Base-by-base conservation (phyloP, 1,140 invertebrate species). In the Hylaeus anthracinus region DNA sequence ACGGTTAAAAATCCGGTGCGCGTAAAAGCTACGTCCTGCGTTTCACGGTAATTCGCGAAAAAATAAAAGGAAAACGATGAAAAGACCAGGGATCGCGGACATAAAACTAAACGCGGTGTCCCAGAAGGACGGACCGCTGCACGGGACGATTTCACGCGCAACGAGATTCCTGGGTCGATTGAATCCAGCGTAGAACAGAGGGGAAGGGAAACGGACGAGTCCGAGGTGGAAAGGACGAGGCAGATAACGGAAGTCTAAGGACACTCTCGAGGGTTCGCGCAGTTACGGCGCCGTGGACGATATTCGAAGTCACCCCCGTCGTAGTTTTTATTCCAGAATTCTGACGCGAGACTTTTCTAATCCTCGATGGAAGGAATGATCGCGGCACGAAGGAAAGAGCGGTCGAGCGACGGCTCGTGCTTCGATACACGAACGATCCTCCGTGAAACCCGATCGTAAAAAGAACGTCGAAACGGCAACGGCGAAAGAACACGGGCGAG, bases 291-390 rank as follows among this genome's bases (percentile, higher is more conserved):
- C 77, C 77, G 71, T 79, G 43, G 77, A 66, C 70, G 37, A 60
- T 79, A 73, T 66, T 58, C 61, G 39, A 71, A 10, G 39, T 67
- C 51, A 8, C 48, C 67, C 56, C 12, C 9, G 14, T 37, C 45
- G 65, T 37, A 45, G 65, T 67, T 67, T 67, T 67, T 67, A 67
- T 67, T 48, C 45, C 65, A 51, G 65, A 67, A 67, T 67, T 67
- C 65, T 81, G 79, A 73, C 79, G 77, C 79, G 65, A 77, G 73
- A 69, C 58, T 69, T 63, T 76, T 77, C 73, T 81, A 81, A 81
- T 81, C 73, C 79, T 64, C 73, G 65, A 77, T 70, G 79, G 79
- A 56, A 73, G 74, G 55, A 70, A 77, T 61, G 65, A 67, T 77
- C 51, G 66, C 48, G 26, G 48, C 26, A 55, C 41, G 39, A 61